These are phyloP conservation scores for Andrena cerasifolii DNA, from an alignment of 1,140 invertebrate species.

Conservation along the genomic window DNA sequence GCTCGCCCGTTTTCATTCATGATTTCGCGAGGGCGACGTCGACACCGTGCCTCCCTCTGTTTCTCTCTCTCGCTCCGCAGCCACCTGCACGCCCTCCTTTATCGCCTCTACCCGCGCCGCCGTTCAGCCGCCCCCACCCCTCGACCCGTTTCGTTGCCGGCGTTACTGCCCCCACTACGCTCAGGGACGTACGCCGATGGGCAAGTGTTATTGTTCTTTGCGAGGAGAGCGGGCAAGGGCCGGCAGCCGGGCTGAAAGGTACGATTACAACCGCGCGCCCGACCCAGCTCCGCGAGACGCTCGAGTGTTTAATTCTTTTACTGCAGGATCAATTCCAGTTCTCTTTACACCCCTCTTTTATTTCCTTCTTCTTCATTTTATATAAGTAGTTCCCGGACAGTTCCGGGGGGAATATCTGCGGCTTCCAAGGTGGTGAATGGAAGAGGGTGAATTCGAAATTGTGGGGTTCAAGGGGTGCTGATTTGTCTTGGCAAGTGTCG, in stretches of 20 bases:
- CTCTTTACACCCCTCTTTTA: no score
- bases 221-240: not conserved
- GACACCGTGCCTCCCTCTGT: conserved; percentile 44
- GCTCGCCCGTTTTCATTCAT: conserved; percentile 78
- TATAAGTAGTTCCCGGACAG: no score
- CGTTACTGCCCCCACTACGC: conserved; percentile 8
- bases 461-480: no score
- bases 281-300: not conserved
- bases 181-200: conserved; percentile 25
- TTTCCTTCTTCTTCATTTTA: no score
- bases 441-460: no score
- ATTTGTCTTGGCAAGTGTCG: no score
- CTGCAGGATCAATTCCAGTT: no score
- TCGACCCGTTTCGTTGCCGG: not conserved
- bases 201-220: conserved; percentile 17
- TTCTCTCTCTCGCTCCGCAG: not conserved
- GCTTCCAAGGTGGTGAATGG: no score
- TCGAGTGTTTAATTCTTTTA: conserved; percentile 12
- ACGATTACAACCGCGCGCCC: conserved; percentile 7
- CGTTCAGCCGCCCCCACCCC: conserved; percentile 10
- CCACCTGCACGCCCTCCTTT: conserved; percentile 63
- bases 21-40: conserved; percentile 66
- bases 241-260: not conserved
- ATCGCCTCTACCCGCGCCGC: conserved; percentile 7
- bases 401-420: no score